phyloP scores from a whole-genome alignment of 64 coral and sea anemone species.

The Orbicella faveolata region DNA sequence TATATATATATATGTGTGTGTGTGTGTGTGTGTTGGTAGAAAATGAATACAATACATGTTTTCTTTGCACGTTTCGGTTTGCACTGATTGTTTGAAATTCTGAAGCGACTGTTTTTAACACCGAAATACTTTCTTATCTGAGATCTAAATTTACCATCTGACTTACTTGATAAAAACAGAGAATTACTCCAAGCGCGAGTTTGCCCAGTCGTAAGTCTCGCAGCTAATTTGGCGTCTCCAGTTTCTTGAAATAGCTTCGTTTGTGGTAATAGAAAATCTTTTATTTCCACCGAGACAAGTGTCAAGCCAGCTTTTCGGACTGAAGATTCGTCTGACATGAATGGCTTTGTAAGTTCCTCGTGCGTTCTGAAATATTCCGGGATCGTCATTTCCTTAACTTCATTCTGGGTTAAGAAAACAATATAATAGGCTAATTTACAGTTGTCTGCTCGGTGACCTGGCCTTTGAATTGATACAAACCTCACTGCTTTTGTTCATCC shows the following conservation, averaged over 20 bases:
- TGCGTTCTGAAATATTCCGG: neutral
- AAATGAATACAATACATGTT: no score
- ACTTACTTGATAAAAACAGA: constrained; percentile 23
- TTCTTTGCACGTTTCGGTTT: no score
- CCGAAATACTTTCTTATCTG: no score
- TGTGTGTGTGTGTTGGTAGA: no score
- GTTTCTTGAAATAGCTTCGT: neutral
- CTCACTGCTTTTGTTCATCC: no score
- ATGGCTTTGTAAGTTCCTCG: neutral
- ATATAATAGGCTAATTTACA: no score
- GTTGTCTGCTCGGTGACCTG: neutral
- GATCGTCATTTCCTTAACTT: neutral
- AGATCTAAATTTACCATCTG: no score
- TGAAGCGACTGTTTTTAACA: no score
- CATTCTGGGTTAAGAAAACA: neutral
- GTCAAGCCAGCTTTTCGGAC: neutral
- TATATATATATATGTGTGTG: no score
- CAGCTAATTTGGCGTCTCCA: constrained; percentile 3
- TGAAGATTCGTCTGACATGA: neutral
- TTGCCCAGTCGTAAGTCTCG: constrained; percentile 10
- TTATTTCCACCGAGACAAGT: neutral
- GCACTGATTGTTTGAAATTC: no score
- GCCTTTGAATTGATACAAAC: neutral
- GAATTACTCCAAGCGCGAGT: constrained; percentile 52
- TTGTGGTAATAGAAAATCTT: neutral